Evolutionary conservation across 1,140 invertebrate species (phyloP).

Genomic region (Bombus picipes): DNA sequence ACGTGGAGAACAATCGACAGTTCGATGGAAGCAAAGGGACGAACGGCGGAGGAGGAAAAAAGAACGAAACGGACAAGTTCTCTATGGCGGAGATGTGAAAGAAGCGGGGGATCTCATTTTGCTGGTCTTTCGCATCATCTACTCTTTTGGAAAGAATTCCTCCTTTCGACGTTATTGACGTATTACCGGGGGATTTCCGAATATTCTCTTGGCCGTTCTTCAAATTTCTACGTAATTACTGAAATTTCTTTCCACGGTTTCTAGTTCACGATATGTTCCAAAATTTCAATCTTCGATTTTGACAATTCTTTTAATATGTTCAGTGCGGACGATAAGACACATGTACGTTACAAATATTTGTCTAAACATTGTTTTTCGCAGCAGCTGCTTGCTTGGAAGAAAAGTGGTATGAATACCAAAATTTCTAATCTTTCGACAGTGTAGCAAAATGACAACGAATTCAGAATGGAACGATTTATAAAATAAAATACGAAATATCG

Average conservation of each 20-base stretch:
- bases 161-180: background rate
- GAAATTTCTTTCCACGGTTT: background rate
- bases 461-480: no score
- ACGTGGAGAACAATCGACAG: conserved; percentile 42
- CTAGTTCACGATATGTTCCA: background rate
- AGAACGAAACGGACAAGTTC: background rate
- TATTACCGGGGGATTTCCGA: conserved; percentile 7
- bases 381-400: no score
- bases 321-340: no score
- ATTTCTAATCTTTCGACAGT: no score
- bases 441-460: no score
- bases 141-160: conserved; percentile 11
- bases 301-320: background rate
- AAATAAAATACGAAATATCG: no score
- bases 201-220: background rate
- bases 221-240: background rate
- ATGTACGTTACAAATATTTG: no score
- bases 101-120: conserved; percentile 44
- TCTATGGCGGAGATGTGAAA: background rate
- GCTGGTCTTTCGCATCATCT: conserved; percentile 15
- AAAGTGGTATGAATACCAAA: no score
- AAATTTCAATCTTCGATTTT: background rate
- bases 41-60: background rate
- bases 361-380: no score
- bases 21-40: background rate